Evolutionary conservation across 2,888 invertebrate species (phyloP), one percentile per base, ranked within the genome.

Genomic region (Ormyrus nitidulus): DNA sequence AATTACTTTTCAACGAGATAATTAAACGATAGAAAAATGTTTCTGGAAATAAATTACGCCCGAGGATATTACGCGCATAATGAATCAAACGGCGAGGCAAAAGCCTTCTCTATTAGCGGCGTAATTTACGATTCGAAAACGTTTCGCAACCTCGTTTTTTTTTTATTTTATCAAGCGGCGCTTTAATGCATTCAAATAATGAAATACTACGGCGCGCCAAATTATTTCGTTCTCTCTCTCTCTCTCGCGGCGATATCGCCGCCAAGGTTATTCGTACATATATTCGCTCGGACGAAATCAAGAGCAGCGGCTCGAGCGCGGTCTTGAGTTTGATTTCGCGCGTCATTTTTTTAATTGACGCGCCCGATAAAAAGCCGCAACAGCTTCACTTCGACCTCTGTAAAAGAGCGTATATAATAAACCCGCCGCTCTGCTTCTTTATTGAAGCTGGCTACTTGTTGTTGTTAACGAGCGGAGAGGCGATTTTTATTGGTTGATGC

Each of bases 301-400:
- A 53, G 61, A 44, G 34, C 34, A 34, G 34, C 34, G 2, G 2
- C 34, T 34, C 34, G 34, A 1, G 13, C 46, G 54, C n/a, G 53
- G 9, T 61, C 61, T 68, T 46, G 62, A 44, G 48, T 68, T 53
- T 69, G 61, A 68, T 68, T 76, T 68, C 46, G 54, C 68, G 54
- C 54, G 51, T 53, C 49, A 74, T 48, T 65, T 61, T 69, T 76
- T 56, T 34, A 34, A 68, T 68, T 51, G 61, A n/a, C 3, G 19
- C 13, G 61, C 5, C 13, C 10, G 68, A 76, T 61, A 68, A 76
- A 61, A 68, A 34, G 34, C 34, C 34, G 34, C 34, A 4, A 34
- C 34, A 4, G 34, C 34, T 34, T 34, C 34, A 34, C 34, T 34
- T 34, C 34, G 34, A 34, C 34, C 34, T 34, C 34, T 34, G 34